These are phyloP conservation scores for Marisa cornuarietis DNA, from an alignment of 1,140 invertebrate genomes.

Conservation along the genomic window DNA sequence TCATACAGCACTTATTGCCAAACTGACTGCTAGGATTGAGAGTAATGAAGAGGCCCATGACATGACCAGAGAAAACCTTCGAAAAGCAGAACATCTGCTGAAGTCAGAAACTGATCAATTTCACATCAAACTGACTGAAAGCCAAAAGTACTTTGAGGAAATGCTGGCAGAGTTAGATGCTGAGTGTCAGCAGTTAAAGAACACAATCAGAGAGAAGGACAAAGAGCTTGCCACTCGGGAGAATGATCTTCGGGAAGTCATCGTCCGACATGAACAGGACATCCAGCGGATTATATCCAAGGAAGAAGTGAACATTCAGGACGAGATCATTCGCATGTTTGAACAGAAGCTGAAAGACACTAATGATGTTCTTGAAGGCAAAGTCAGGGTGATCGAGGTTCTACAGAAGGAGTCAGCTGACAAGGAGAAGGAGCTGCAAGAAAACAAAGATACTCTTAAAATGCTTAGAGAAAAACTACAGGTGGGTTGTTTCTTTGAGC, in stretches of 20 bases:
- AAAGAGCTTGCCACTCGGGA: conserved; percentile 51
- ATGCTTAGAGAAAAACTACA: conserved; percentile 58
- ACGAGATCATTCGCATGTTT: conserved; percentile 59
- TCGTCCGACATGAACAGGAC: conserved; percentile 57
- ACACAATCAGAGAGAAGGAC: conserved; percentile 50
- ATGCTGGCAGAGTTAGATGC: conserved; percentile 54
- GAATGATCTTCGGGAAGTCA: conserved; percentile 56
- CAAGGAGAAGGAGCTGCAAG: conserved; percentile 54
- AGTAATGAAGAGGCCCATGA: conserved; percentile 50
- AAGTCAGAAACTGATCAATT: conserved; percentile 56
- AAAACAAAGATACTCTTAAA: conserved; percentile 48
- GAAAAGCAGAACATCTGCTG: conserved; percentile 52
- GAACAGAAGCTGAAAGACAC: conserved; percentile 59
- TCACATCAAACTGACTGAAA: conserved; percentile 54
- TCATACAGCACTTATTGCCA: conserved; percentile 51
- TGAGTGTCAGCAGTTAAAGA: conserved; percentile 42
- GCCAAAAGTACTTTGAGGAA: conserved; percentile 63
- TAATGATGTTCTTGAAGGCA: conserved; percentile 59
- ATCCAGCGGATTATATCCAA: conserved; percentile 57
- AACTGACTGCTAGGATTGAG: conserved; percentile 58
- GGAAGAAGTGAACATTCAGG: conserved; percentile 56
- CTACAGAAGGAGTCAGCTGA: conserved; percentile 52
- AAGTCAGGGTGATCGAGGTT: conserved; percentile 56
- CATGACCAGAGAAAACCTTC: conserved; percentile 47
- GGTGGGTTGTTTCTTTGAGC: conserved; percentile 47